These are phyloP conservation scores for Poecilus cupreus DNA, from an alignment of 2,888 invertebrate species.

Conservation along the genomic window DNA sequence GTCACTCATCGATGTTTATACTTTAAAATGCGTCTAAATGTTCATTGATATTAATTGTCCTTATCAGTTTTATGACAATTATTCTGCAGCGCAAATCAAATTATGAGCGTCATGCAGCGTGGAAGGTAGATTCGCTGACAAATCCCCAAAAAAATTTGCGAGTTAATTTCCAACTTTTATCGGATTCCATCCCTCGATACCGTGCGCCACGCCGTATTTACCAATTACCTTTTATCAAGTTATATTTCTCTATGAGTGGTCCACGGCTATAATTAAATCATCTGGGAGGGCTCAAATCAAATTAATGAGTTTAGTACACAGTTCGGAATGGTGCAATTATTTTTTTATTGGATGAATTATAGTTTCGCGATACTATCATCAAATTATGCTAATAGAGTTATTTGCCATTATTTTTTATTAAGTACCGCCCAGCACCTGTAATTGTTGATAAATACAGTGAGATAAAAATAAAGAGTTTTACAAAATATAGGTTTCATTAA, in stretches of 20 bases:
- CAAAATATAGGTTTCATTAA: not conserved
- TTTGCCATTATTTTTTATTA: constrained; percentile 13
- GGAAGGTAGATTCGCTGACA: not conserved
- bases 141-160: constrained; percentile 15
- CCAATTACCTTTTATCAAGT: constrained; percentile 32
- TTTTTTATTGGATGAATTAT: constrained; percentile 26
- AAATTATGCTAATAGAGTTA: constrained; percentile 31
- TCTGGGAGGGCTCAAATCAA: not conserved
- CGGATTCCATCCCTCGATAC: constrained; percentile 22
- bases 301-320: constrained; percentile 18
- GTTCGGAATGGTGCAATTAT: constrained; percentile 6
- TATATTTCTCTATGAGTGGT: constrained; percentile 28
- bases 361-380: not conserved
- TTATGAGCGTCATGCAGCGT: too few relatives aligned
- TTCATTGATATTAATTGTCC: too few relatives aligned
- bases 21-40: too few relatives aligned
- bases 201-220: not conserved
- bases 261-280: constrained; percentile 16
- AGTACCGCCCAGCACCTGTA: not conserved
- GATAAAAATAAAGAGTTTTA: not conserved
- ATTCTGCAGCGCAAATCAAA: too few relatives aligned
- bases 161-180: constrained; percentile 19
- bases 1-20: too few relatives aligned
- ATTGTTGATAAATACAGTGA: not conserved
- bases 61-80: too few relatives aligned